These are phyloP conservation scores for Tolypeutes matacus DNA, from an alignment of 2,797 vertebrate genomes.

Conservation along the genomic window DNA sequence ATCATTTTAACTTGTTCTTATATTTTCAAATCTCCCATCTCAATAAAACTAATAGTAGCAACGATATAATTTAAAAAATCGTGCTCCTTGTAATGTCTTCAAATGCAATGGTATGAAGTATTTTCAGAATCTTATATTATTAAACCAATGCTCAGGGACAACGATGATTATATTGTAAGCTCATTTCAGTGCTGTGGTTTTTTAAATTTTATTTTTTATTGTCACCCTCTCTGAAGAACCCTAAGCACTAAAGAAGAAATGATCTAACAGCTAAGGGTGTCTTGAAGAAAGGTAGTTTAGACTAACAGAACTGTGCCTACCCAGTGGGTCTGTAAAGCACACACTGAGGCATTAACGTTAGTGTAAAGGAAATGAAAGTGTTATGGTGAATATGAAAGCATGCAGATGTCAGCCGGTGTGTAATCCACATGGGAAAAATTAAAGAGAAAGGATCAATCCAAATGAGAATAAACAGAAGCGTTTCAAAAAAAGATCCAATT, in stretches of 20 bases:
- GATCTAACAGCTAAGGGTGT: not conserved
- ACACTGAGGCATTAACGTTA: constrained; percentile 59
- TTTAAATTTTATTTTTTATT: constrained; percentile 4
- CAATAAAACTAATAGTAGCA: constrained; percentile 23
- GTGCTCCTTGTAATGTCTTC: constrained; percentile 9
- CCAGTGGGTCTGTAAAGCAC: not conserved
- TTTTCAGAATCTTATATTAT: constrained; percentile 56
- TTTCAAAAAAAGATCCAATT: constrained; percentile 61
- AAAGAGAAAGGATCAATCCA: constrained; percentile 31
- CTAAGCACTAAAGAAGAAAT: constrained; percentile 35
- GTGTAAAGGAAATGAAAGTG: constrained; percentile 69
- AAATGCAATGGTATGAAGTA: constrained; percentile 34
- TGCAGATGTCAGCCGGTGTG: not conserved
- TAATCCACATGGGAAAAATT: constrained; percentile 64
- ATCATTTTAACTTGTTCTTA: constrained; percentile 58
- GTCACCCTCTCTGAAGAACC: constrained; percentile 62
- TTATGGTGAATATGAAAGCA: constrained; percentile 35
- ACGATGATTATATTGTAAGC: constrained; percentile 46
- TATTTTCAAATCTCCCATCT: constrained; percentile 36
- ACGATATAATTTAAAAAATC: not conserved
- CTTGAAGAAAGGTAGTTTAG: not conserved
- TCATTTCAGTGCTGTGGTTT: constrained; percentile 1
- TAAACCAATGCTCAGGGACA: constrained; percentile 59
- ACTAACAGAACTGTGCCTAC: not conserved
- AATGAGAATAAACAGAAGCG: constrained; percentile 57